Evolutionary conservation across 2,113 vertebrate genomes (phyloP), one percentile per base, ranked within the genome.

Genomic region (Neolamprologus hecqui): DNA sequence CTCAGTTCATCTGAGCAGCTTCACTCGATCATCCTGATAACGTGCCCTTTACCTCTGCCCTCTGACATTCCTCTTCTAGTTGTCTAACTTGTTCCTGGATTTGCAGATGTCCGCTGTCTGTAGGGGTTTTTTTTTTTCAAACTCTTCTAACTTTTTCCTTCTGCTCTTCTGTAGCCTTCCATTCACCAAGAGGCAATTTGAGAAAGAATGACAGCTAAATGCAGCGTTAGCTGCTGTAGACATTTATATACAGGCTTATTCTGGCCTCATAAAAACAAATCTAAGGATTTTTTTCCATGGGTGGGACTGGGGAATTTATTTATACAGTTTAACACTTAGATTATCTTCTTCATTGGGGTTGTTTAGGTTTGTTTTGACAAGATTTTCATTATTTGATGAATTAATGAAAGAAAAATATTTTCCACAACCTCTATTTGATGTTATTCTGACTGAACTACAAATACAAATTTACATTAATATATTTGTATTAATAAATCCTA

Each of bases 61-160:
- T 31, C 26, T 77, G 70, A n/a, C 26, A 51, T 77, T 77, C 10
- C 73, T 51, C 26, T 77, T 77, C 17, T 8, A 51, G 15, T n/a
- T 28, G 17, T 77, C 15, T 31, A 77, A 31, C 45, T 31, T 49
- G 45, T 51, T 77, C 28, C 5, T 77, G 45, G 45, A 51, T 49
- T 31, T 49, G 73, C 17, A 19, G 73, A 51, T 49, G 0, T 49
- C 23, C 2, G 23, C 23, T 47, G 23, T 75, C 23, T 6, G 14
- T 11, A 4, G 14, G 2, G 0, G 0, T 5, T 57, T 35, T 45
- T 45, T n/a, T 15, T 63, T 19, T 35, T 6, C 31, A 19, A 63
- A 63, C 17, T 65, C 60, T 65, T 65, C 15, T 65, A 7, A 37
- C 33, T 65, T 35, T 65, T 63, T 35, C 21, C 40, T 47, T 47